A percentile compares a stretch with the other conserved stretches of the same genome.
Conservation (phyloP, 1,140 invertebrate genomes). For the Leptonema lineaticorne region DNA sequence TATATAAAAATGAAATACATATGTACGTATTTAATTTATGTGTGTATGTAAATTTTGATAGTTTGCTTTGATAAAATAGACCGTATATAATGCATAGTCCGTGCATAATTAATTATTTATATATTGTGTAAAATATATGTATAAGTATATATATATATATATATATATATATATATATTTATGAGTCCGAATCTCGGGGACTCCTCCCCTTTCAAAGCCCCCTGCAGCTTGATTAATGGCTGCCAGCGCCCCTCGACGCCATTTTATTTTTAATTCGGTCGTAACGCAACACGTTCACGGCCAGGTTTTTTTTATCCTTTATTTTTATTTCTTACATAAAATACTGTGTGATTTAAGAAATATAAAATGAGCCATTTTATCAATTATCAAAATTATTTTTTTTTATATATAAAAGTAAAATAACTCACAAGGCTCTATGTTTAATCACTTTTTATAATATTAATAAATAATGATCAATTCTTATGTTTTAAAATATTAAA, state of each 20-base stretch:
- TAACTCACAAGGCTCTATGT: neutral
- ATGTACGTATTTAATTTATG: neutral
- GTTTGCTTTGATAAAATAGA: neutral
- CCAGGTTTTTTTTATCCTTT: neutral
- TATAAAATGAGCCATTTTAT: neutral
- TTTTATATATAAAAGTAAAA: neutral
- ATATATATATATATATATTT: neutral
- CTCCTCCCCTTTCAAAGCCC: slow-evolving; percentile 2
- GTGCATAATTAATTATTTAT: no score
- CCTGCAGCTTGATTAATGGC: slow-evolving; percentile 12
- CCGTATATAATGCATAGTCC: no score
- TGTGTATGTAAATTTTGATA: neutral
- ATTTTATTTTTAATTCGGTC: slow-evolving; percentile 28
- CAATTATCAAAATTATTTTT: neutral
- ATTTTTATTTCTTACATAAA: neutral
- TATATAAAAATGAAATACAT: neutral
- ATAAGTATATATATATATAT: neutral
- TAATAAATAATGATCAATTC: no score
- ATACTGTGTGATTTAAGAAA: neutral
- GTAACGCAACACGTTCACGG: neutral
- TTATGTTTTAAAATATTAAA: no score
- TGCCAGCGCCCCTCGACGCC: slow-evolving; percentile 16
- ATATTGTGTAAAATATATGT: neutral
- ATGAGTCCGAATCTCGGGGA: neutral
- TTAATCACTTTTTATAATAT: no score